Evolutionary conservation across 2,888 invertebrate species (phyloP), one percentile per base, ranked within the genome.

Genomic region (Orthosia gothica): DNA sequence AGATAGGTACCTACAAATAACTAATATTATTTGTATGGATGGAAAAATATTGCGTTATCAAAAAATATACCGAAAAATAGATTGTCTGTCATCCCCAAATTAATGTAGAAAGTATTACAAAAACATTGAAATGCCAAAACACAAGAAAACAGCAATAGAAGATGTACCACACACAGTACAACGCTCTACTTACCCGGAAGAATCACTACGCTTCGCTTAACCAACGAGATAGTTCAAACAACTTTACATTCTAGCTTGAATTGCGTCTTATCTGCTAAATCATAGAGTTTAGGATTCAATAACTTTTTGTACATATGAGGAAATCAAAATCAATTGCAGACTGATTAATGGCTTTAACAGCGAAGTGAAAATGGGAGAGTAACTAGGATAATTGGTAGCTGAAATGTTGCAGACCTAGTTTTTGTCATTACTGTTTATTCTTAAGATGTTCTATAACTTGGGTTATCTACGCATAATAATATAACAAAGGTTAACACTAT

Each of bases 111-210:
- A 77, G 59, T 81, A 61, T 20, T 5, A n/a, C 13, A 59, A 79
- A 63, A 49, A 72, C 47, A 16, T n/a, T 50, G n/a, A 57, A 57
- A 74, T 58, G 18, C 54, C 64, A 55, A 74, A 68, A 79, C 32
- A 59, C 23, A 70, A 76, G 75, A 76, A 76, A 45, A 74, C 52
- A 70, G 52, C 58, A 47, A 71, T 71, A 59, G 47, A 70, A 72
- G 67, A 74, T 69, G 58, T 47, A 54, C 50, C 47, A 61, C 65
- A 79, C 68, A 81, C 70, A 69, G 67, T 83, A 85, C 65, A 86
- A 85, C 89, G 89, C 89, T 90, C 89, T 90, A 89, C 81, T 89
- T 84, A 81, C 70, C 76, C 69, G 68, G 59, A 86, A 89, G 89
- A 89, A 89, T 89, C 88, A 87, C 67, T 76, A 90, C 87, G 90